A percentile compares a stretch with the other conserved stretches of the same genome.
These are phyloP conservation scores for Ameiurus melas DNA, from an alignment of 2,113 vertebrate species.

Conservation along the genomic window DNA sequence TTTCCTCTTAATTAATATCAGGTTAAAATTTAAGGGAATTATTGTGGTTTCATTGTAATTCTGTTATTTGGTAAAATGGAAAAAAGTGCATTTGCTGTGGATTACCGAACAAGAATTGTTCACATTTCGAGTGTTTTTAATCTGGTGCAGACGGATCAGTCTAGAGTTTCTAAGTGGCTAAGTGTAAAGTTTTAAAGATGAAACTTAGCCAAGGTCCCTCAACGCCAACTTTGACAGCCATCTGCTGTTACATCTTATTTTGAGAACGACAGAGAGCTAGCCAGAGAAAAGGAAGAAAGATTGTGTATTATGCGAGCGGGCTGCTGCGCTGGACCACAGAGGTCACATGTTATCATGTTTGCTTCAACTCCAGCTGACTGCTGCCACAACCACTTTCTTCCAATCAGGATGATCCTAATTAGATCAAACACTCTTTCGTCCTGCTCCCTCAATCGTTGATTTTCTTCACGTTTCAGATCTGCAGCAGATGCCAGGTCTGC, in stretches of 20 bases:
- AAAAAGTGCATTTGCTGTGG: background rate
- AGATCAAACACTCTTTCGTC: conserved; percentile 50
- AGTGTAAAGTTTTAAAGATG: conserved; percentile 5
- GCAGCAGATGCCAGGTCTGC: background rate
- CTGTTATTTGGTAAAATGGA: background rate
- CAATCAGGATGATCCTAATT: conserved; percentile 52
- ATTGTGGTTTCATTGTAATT: background rate
- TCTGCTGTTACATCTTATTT: conserved; percentile 2
- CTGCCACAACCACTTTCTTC: conserved; percentile 53
- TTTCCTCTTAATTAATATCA: conserved; percentile 50
- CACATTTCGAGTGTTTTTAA: background rate
- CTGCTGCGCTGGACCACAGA: background rate
- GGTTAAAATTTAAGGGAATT: background rate
- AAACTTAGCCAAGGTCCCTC: background rate
- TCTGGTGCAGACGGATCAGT: background rate
- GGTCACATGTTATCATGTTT: conserved; percentile 47
- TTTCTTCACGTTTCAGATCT: conserved; percentile 37
- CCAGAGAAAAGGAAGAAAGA: conserved; percentile 10
- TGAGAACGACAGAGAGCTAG: conserved; percentile 5
- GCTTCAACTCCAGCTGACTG: conserved; percentile 49
- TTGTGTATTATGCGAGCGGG: background rate
- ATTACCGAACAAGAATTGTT: background rate
- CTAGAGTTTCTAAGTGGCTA: background rate
- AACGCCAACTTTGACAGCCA: conserved; percentile 1
- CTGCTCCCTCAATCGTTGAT: conserved; percentile 20